These are phyloP conservation scores for Elephantulus edwardii DNA, from an alignment of 2,113 vertebrate genomes.

Conservation along the genomic window DNA sequence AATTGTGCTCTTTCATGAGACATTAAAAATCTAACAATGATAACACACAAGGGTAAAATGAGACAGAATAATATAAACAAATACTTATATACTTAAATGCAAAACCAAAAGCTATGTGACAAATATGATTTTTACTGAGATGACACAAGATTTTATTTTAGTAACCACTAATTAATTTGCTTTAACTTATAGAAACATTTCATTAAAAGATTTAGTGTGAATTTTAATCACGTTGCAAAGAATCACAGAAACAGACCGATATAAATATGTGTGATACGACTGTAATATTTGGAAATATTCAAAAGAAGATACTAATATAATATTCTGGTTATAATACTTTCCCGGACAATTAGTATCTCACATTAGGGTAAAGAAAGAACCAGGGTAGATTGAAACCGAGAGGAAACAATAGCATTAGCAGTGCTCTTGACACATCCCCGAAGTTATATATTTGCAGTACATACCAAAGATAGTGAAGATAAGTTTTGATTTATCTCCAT, in stretches of 20 bases:
- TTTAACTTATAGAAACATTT: background rate
- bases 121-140: background rate
- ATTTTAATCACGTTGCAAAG: background rate
- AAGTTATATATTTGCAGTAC: background rate
- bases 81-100: background rate
- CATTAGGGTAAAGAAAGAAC: background rate
- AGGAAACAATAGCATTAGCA: background rate
- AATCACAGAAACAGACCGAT: background rate
- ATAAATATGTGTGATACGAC: background rate
- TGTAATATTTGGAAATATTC: background rate
- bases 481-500: constrained; percentile 53
- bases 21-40: background rate
- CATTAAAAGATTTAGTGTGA: background rate
- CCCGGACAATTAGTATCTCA: background rate
- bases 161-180: background rate
- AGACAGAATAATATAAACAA: background rate
- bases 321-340: background rate
- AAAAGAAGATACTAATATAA: background rate
- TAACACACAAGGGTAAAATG: background rate
- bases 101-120: background rate
- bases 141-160: background rate
- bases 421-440: background rate
- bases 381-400: background rate
- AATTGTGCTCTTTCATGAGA: background rate
- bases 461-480: background rate